Evolutionary conservation across 2,888 invertebrate genomes (phyloP), one percentile per base, ranked within the genome.

Genomic region (Drosophila infuscata): DNA sequence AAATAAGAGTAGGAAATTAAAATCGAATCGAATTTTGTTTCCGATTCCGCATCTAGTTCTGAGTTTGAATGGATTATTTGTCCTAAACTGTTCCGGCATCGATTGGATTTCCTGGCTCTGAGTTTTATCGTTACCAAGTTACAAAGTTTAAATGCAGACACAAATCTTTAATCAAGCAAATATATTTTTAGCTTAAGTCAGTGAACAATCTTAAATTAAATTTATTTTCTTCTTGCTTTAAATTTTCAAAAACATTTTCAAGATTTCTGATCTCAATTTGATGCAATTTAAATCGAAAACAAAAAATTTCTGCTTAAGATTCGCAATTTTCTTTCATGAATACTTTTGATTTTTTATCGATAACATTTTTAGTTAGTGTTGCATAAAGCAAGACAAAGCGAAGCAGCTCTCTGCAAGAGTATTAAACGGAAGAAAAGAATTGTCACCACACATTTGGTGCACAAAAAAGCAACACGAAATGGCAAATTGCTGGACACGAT

Each of bases 381-480:
- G 12, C 36, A n/a, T 17, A n/a, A 25, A 12, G n/a, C n/a, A 7
- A 3, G 8, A n/a, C 2, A 12, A 29, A 38, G 1, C 4, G 11
- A 38, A n/a, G 0, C 29, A 29, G 8, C 7, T 2, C 11, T 38
- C 7, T 3, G 12, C 2, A 38, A 9, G 29, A 15, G 36, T 29
- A 36, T 54, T 7, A 80, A 80, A 74, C 72, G 74, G 70, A 66
- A 67, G 7, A 68, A 74, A 83, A 76, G 85, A 89, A 87, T 89
- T 89, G 89, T 88, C 89, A 81, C 88, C 86, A 65, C 89, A 89
- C 72, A 87, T 76, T 73, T 88, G 74, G 63, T 60, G 62, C 79
- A 57, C 88, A 66, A 74, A 74, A 74, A 83, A 88, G 83, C 74
- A 77, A 72, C 75, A 69, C 60, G 43, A 67, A 69, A 70, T 73